phyloP scores from a whole-genome alignment of 1,140 invertebrate species.

The Armadillidium nasatum region DNA sequence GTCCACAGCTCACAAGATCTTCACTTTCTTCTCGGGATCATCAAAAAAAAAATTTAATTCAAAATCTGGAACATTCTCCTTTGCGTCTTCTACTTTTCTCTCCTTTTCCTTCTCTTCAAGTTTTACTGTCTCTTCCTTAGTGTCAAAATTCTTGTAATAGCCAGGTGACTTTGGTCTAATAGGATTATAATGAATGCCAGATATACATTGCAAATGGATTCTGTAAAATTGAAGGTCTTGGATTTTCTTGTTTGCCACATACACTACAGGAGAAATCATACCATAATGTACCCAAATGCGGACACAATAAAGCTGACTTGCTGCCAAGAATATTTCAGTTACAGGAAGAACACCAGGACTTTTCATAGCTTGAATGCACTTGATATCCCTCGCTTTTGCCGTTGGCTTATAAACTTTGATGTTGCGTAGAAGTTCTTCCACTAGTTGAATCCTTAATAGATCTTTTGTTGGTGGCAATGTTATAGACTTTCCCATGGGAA shows the following conservation, averaged over 20 bases:
- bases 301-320: background rate
- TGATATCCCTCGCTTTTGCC: background rate
- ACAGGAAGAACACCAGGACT: background rate
- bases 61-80: too few relatives aligned
- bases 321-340: background rate
- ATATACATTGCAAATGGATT: background rate
- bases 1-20: too few relatives aligned
- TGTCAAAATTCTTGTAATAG: too few relatives aligned
- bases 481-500: background rate
- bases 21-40: too few relatives aligned
- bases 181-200: conserved; percentile 11
- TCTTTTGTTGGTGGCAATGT: background rate
- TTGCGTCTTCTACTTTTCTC: too few relatives aligned
- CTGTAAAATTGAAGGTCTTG: background rate
- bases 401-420: background rate
- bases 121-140: too few relatives aligned
- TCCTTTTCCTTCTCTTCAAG: too few relatives aligned
- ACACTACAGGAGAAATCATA: background rate
- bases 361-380: background rate
- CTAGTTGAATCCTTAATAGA: background rate
- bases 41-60: too few relatives aligned
- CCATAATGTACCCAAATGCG: background rate
- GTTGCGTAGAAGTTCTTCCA: background rate
- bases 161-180: too few relatives aligned
- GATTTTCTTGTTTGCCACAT: background rate